Conservation (phyloP, 2,888 invertebrate genomes). For the Protophormia terraenovae region DNA sequence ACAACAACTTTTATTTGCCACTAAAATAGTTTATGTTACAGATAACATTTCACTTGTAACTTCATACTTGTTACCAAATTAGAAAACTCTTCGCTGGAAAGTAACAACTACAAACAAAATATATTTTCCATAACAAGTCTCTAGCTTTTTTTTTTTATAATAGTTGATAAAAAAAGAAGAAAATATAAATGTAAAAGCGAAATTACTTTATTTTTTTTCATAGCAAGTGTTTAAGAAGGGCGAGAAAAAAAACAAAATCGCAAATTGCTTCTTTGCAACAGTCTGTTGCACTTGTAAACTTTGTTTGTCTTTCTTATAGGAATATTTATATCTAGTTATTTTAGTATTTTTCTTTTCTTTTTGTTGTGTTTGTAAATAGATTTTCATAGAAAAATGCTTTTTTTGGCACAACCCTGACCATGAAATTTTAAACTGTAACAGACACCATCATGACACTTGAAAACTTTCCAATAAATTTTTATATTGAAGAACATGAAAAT, state of each 20-base stretch:
- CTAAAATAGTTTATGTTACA: slow-evolving; percentile 36
- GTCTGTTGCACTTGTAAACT: slow-evolving; percentile 67
- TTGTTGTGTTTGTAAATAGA: neutral
- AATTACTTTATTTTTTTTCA: slow-evolving; percentile 32
- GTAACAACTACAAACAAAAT: neutral
- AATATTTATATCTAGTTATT: neutral
- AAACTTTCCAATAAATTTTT: slow-evolving; percentile 56
- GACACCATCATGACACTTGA: slow-evolving; percentile 55
- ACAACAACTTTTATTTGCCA: neutral
- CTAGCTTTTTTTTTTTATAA: neutral
- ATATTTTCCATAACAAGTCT: neutral
- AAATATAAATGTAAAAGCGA: slow-evolving; percentile 35
- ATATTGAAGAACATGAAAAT: too few relatives aligned
- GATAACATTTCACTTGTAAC: slow-evolving; percentile 50
- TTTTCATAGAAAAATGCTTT: neutral
- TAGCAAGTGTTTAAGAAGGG: neutral
- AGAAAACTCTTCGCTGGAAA: slow-evolving; percentile 15
- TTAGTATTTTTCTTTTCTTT: neutral
- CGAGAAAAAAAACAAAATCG: slow-evolving; percentile 23
- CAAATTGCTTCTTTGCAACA: slow-evolving; percentile 66
- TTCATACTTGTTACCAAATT: slow-evolving; percentile 25
- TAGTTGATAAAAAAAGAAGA: too few relatives aligned
- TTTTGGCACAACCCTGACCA: slow-evolving; percentile 65
- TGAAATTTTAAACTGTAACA: slow-evolving; percentile 65
- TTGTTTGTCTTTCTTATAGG: slow-evolving; percentile 27